Base-by-base conservation (phyloP, 2,888 invertebrate species). In the Chydorus sphaericus region DNA sequence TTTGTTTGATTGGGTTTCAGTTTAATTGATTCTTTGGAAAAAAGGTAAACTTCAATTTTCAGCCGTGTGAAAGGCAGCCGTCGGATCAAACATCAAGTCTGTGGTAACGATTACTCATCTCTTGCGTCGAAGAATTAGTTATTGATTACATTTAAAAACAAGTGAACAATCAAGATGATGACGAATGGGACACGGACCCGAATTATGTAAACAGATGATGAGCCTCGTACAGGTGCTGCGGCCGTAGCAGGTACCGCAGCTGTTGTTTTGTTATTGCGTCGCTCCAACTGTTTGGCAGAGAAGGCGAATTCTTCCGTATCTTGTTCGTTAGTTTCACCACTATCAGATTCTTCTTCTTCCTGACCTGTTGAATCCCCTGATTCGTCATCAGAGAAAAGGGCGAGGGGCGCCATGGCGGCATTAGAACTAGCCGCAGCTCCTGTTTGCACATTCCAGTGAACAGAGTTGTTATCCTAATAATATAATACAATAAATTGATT, bases 111-210 rank as follows among this genome's bases (percentile, higher is more conserved):
- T n/a, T n/a, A n/a, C n/a, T n/a, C n/a, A n/a, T n/a, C n/a, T n/a
- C n/a, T n/a, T n/a, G n/a, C n/a, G n/a, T n/a, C n/a, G n/a, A n/a
- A n/a, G n/a, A n/a, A n/a, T n/a, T n/a, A n/a, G n/a, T n/a, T n/a
- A n/a, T 63, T 52, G 64, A 64, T 62, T 33, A 16, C 31, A 52
- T 20, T 18, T 26, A n/a, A 36, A 33, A 31, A 52, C 18, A 33
- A 16, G 44, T 44, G 2, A 26, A 18, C 18, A 52, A 37, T 20
- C 31, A 71, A 48, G 78, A 78, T 58, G 84, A 84, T 61, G 90
- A 91, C 66, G 92, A 92, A 65, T 93, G 92, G 92, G 92, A 92
- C 70, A 93, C 92, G 0, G 92, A 93, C 71, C 87, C 92, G 1
- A 89, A 92, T 73, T 93, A 90, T 71, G 78, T 88, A 49, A 94